Evolutionary conservation across 2,797 vertebrate genomes (phyloP), one percentile per base, ranked within the genome.

Genomic region (Chelon labrosus): DNA sequence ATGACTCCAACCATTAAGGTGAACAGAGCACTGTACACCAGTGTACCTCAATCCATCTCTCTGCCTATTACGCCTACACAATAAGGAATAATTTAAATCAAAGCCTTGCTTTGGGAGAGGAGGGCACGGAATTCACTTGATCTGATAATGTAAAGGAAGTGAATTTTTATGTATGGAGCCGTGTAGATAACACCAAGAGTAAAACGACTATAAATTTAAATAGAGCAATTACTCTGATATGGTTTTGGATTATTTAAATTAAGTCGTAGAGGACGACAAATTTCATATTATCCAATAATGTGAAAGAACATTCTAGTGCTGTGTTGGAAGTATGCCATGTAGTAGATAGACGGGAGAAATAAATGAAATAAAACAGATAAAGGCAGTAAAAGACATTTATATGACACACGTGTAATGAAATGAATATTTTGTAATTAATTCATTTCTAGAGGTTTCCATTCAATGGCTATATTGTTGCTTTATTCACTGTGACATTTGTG

Each of bases 21-120:
- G 79, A 86, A 88, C 53, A 51, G 47, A 70, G 69, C 47, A 59
- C 59, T 47, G 51, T 62, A 65, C 38, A 70, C 50, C 4, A 6
- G 49, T 69, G 62, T 39, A 44, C 56, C 62, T 83, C 69, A 49
- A 70, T 85, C 79, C 16, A 65, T 88, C 77, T 74, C 64, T 31
- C 46, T 74, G 41, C 44, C 58, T 70, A 75, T 85, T 83, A 70
- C 14, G 10, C 56, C 75, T 4, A 50, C 81, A 79, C 73, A 72
- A 80, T 87, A 68, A 65, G 67, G 49, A 84, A 61, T 70, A 17
- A 81, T 88, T 79, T 52, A 75, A 80, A 84, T 75, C 16, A 72
- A 58, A 79, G 60, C 35, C 64, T 58, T 1, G 8, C 62, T 56
- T 49, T 60, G 58, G 63, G 74, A 67, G 47, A 64, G 20, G 31